phyloP scores from a whole-genome alignment of 1,140 invertebrate genomes.

The Bilobella aurantiaca region DNA sequence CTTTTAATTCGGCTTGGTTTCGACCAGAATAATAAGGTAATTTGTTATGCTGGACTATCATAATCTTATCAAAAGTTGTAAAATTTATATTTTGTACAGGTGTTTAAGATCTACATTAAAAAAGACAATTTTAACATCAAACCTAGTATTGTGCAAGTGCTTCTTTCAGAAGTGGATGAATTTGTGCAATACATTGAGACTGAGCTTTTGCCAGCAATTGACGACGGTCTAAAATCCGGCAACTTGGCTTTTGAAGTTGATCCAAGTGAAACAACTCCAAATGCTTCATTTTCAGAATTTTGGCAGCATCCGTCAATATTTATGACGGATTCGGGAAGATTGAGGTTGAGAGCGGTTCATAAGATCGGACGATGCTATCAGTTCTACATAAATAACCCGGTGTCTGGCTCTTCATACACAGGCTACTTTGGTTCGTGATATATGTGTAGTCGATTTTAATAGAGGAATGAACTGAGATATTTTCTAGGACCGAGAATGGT shows the following conservation, averaged over 20 bases:
- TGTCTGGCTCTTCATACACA: neutral
- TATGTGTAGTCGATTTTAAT: too few species aligned
- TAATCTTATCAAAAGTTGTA: neutral
- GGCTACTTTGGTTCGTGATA: neutral
- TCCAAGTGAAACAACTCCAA: neutral
- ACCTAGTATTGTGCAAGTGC: neutral
- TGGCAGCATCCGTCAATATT: neutral
- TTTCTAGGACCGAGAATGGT: neutral
- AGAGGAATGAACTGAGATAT: too few species aligned
- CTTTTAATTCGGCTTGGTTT: neutral
- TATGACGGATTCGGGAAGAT: neutral
- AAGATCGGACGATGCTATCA: neutral
- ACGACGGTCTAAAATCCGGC: neutral
- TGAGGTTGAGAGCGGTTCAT: neutral
- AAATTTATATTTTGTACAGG: neutral
- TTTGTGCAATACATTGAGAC: neutral
- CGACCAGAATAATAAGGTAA: neutral
- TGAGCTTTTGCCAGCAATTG: neutral
- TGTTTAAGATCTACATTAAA: neutral
- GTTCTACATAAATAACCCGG: neutral
- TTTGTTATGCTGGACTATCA: neutral
- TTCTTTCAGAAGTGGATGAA: neutral
- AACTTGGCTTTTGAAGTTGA: neutral
- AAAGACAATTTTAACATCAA: neutral
- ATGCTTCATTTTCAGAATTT: neutral